Percentiles rank a stretch among this genome's conserved stretches.
Evolutionary conservation across 1,140 invertebrate species (phyloP).

Genomic region (Sitodiplosis mosellana): DNA sequence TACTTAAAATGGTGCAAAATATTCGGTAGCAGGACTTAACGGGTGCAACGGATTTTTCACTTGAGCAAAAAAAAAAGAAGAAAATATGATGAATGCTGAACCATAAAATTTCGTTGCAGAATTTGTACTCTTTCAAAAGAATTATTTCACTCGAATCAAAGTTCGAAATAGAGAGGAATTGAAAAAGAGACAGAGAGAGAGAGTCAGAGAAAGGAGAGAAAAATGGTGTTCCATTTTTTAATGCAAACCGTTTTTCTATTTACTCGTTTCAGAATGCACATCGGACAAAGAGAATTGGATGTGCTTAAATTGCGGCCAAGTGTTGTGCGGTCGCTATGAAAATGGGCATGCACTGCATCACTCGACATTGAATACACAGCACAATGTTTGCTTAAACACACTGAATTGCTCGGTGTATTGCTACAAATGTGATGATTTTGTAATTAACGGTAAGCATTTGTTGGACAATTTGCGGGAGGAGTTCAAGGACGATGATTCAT

Average conservation of each 20-base stretch:
- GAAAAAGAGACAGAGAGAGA: too few relatives aligned
- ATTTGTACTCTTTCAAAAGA: too few relatives aligned
- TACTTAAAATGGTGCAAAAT: too few relatives aligned
- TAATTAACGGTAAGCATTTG: slow-evolving; percentile 47
- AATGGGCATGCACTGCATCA: slow-evolving; percentile 59
- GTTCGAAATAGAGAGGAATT: too few relatives aligned
- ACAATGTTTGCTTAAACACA: slow-evolving; percentile 59
- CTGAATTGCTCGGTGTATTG: slow-evolving; percentile 55
- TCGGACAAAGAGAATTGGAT: slow-evolving; percentile 53
- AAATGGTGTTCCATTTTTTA: neutral
- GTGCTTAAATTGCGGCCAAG: slow-evolving; percentile 50
- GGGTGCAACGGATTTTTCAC: neutral
- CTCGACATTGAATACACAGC: slow-evolving; percentile 37
- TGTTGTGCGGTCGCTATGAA: slow-evolving; percentile 61
- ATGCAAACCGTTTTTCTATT: neutral
- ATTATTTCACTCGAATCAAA: too few relatives aligned
- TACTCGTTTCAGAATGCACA: slow-evolving; percentile 49
- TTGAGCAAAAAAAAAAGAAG: too few relatives aligned
- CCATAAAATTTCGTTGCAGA: too few relatives aligned
- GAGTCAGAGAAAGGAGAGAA: too few relatives aligned
- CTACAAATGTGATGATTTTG: slow-evolving; percentile 65
- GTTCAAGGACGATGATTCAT: slow-evolving; percentile 12
- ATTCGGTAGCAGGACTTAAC: too few relatives aligned
- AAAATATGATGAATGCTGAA: too few relatives aligned
- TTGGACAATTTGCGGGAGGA: slow-evolving; percentile 40